These are phyloP conservation scores for Psix sp. DNA, from an alignment of 1,140 invertebrate species.

Conservation along the genomic window DNA sequence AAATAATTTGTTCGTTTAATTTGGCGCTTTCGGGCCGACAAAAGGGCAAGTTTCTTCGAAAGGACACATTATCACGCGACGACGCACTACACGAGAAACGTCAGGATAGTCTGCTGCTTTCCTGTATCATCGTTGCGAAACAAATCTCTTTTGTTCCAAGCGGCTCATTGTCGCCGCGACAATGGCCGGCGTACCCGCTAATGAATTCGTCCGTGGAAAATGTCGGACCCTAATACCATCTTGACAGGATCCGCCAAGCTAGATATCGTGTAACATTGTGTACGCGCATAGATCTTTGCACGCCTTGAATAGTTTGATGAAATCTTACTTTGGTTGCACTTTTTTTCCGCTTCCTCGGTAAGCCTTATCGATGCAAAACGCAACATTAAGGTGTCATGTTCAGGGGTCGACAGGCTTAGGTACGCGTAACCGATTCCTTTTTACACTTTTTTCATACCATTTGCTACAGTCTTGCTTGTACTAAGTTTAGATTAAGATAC, in stretches of 20 bases:
- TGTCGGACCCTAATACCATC: conserved; percentile 42
- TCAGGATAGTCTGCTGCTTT: conserved; percentile 30
- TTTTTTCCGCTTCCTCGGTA: not conserved
- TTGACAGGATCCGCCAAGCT: conserved; percentile 23
- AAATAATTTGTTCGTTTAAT: conserved; percentile 6
- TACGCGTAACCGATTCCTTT: no score
- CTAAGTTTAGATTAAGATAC: no score
- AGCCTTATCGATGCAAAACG: no score
- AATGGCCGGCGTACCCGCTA: conserved; percentile 44
- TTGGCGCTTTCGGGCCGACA: conserved; percentile 5
- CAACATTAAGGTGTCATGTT: no score
- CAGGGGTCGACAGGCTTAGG: no score
- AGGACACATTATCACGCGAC: conserved; percentile 38
- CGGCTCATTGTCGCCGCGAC: conserved; percentile 48
- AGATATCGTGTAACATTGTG: conserved; percentile 26
- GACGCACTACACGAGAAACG: conserved; percentile 25
- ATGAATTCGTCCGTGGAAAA: conserved; percentile 54
- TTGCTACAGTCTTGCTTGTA: no score
- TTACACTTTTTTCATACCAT: no score
- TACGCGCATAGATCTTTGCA: conserved; percentile 12
- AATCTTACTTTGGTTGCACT: not conserved
- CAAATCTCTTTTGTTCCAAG: conserved; percentile 54
- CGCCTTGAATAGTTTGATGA: conserved; percentile 1
- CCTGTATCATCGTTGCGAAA: conserved; percentile 51
- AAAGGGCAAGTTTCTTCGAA: conserved; percentile 35